phyloP scores from a whole-genome alignment of 2,113 vertebrate genomes.

The Oceanites oceanicus region DNA sequence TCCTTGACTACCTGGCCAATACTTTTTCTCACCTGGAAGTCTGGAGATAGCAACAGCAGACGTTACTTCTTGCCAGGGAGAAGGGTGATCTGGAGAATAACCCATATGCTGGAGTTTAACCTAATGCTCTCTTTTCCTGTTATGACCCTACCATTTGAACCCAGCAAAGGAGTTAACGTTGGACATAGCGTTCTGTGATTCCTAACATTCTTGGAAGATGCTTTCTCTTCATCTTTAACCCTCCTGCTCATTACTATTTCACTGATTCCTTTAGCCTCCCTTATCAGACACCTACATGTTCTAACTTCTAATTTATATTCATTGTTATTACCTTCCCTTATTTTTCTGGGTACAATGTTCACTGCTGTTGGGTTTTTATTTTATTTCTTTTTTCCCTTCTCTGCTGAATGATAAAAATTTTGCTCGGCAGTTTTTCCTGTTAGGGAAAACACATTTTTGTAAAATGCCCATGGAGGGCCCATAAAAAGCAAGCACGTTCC shows the following conservation, averaged over 20 bases:
- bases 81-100: neutral
- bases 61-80: neutral
- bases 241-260: neutral
- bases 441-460: neutral
- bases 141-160: neutral
- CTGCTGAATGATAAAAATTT: neutral
- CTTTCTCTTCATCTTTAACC: neutral
- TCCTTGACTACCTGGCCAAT: neutral
- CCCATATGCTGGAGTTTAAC: neutral
- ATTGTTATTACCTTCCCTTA: neutral
- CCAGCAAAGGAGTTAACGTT: neutral
- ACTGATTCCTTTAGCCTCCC: neutral
- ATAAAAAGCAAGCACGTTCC: neutral
- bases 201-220: neutral
- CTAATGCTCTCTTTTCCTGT: neutral
- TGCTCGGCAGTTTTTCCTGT: neutral
- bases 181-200: neutral
- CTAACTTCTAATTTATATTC: constrained; percentile 21
- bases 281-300: constrained; percentile 32
- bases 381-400: neutral
- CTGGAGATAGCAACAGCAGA: neutral
- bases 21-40: neutral
- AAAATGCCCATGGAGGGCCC: neutral
- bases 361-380: neutral
- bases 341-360: neutral